These are phyloP conservation scores for Gnathonemus longibarbis DNA, from an alignment of 2,113 vertebrate species.

Conservation along the genomic window DNA sequence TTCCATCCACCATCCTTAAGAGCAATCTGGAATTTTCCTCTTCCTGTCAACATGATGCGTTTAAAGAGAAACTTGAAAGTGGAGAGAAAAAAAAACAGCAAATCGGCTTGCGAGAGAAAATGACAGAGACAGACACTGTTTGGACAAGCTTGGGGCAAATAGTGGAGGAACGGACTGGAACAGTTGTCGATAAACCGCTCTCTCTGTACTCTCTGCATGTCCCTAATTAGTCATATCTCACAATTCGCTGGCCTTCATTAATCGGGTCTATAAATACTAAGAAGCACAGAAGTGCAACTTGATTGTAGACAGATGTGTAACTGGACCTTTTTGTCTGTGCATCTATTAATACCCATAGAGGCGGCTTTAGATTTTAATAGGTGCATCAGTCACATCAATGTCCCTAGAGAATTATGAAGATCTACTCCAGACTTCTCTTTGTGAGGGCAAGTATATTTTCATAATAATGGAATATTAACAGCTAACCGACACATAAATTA, in stretches of 20 bases:
- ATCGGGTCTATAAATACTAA: neutral
- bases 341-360: neutral
- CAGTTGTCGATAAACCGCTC: neutral
- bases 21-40: neutral
- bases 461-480: neutral
- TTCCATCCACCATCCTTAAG: neutral
- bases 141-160: neutral
- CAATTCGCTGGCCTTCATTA: neutral
- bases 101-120: neutral
- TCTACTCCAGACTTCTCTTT: neutral
- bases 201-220: neutral
- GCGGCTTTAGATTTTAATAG: neutral
- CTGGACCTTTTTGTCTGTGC: slow-evolving; percentile 8
- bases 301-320: slow-evolving; percentile 4
- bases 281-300: neutral
- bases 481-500: neutral
- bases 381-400: slow-evolving; percentile 5
- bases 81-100: neutral
- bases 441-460: neutral
- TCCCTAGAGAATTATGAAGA: slow-evolving; percentile 1
- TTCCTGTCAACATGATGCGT: neutral
- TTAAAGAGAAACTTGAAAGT: neutral
- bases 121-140: slow-evolving; percentile 4
- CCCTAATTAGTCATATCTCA: neutral
- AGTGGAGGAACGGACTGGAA: neutral